Percentiles rank a stretch among this genome's conserved stretches.
Conservation (phyloP, 2,797 vertebrate genomes). For the Sebastes ruberrimus region DNA sequence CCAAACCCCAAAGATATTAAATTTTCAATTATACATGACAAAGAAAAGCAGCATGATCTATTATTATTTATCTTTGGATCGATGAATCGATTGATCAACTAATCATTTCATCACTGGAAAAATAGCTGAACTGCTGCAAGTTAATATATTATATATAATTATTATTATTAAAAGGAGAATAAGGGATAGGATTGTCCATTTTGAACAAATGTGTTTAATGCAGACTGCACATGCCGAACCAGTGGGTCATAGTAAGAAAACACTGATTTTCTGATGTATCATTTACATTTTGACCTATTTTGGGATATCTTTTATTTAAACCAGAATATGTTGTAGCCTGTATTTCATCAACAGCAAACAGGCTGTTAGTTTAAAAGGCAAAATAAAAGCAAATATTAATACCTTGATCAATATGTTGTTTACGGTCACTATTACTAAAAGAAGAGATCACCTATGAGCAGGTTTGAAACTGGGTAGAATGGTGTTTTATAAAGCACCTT, state of each 20-base stretch:
- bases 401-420: not conserved
- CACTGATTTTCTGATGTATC: not conserved
- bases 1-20: too few relatives aligned
- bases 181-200: too few relatives aligned
- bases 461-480: not conserved
- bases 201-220: too few relatives aligned
- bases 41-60: not conserved
- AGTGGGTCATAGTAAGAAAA: not conserved
- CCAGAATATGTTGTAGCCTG: not conserved
- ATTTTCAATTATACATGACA: not conserved
- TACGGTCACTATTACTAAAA: not conserved
- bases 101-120: not conserved
- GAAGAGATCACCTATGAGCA: not conserved
- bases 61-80: not conserved
- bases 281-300: not conserved
- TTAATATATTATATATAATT: too few relatives aligned
- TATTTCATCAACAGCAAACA: not conserved
- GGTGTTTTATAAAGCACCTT: conserved; percentile 1
- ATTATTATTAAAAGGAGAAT: too few relatives aligned
- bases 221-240: too few relatives aligned
- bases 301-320: not conserved
- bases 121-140: not conserved
- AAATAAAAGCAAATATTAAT: not conserved
- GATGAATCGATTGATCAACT: not conserved
- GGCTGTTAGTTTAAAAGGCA: not conserved